Conservation (phyloP, 2,797 vertebrate genomes). For the Hippopotamyrus pictus region DNA sequence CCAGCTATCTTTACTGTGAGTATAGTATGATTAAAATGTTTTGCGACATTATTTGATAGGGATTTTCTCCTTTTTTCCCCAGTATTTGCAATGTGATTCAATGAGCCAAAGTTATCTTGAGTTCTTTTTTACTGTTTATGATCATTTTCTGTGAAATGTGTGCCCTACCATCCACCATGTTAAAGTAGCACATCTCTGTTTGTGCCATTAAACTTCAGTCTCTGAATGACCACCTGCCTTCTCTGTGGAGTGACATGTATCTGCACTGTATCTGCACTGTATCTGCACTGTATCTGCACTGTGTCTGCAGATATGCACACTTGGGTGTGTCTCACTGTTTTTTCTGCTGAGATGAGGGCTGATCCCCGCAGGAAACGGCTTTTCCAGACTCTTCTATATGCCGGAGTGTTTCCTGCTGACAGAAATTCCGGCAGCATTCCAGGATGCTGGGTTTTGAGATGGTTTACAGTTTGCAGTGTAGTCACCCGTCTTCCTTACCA, state of each 20-base stretch:
- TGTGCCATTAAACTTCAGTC: constrained; percentile 36
- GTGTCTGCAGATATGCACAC: background rate
- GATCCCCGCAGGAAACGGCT: background rate
- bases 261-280: background rate
- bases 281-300: no score
- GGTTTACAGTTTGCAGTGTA: background rate
- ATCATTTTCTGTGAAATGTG: constrained; percentile 28
- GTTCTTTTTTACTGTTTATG: constrained; percentile 9
- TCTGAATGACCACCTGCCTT: constrained; percentile 10
- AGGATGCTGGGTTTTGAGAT: background rate
- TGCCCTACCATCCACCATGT: constrained; percentile 23
- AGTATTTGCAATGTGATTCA: background rate
- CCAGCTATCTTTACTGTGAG: constrained; percentile 8
- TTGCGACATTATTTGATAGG: background rate
- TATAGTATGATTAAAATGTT: background rate
- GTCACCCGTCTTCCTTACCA: background rate
- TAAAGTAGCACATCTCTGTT: constrained; percentile 24
- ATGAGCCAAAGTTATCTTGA: constrained; percentile 1
- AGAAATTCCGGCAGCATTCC: background rate
- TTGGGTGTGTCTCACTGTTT: background rate
- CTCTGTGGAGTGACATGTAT: background rate
- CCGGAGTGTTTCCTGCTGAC: background rate
- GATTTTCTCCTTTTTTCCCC: background rate
- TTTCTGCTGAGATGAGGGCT: background rate
- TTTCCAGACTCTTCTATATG: background rate